Percentiles rank a stretch among this genome's conserved stretches.
Conservation (phyloP, 2,797 vertebrate species). For the Martes flavigula region DNA sequence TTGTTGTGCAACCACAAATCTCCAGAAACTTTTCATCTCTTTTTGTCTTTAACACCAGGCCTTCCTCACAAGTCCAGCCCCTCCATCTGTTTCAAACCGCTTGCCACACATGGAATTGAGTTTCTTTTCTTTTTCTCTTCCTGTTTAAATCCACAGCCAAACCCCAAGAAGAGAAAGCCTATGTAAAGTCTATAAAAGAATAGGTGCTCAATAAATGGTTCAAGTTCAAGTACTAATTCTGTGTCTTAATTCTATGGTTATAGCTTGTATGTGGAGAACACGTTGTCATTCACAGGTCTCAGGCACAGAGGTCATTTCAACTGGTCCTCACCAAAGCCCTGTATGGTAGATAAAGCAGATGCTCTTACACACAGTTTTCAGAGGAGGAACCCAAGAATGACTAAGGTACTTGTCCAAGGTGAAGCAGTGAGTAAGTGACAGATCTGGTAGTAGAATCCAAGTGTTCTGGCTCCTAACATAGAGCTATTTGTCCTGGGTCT, state of each 20-base stretch:
- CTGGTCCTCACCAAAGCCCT: not conserved
- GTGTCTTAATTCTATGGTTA: not conserved
- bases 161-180: not conserved
- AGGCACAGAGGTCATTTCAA: not conserved
- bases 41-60: slow-evolving; percentile 31
- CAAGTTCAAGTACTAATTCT: not conserved
- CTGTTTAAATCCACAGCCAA: slow-evolving; percentile 37
- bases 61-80: not conserved
- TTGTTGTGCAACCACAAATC: not conserved
- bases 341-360: not conserved
- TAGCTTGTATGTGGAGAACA: not conserved
- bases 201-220: not conserved
- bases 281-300: not conserved
- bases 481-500: not conserved
- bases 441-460: not conserved
- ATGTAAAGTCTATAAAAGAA: not conserved
- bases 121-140: slow-evolving; percentile 15
- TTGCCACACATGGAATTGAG: not conserved
- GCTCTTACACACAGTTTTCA: not conserved
- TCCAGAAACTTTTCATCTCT: not conserved
- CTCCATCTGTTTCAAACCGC: not conserved
- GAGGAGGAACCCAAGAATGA: not conserved
- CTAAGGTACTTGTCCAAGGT: not conserved
- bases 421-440: not conserved
- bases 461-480: not conserved